These are phyloP conservation scores for Clarias macrocephalus DNA, from an alignment of 2,113 vertebrate genomes.

Conservation along the genomic window DNA sequence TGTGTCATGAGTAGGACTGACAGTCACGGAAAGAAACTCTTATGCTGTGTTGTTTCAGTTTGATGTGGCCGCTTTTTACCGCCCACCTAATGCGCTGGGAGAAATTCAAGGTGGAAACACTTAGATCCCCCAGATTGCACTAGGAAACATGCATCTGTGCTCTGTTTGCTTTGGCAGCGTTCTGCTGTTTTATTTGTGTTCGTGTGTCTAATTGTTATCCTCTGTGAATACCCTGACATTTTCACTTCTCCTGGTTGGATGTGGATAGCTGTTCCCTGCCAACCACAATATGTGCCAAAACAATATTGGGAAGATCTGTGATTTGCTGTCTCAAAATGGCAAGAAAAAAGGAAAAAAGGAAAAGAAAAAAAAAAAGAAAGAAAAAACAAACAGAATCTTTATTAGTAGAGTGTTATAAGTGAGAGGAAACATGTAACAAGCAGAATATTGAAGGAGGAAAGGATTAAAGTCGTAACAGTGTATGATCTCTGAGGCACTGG, in stretches of 20 bases:
- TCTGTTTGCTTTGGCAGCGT: slow-evolving; percentile 31
- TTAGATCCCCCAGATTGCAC: neutral
- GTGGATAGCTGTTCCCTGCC: slow-evolving; percentile 65
- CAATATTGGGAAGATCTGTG: slow-evolving; percentile 69
- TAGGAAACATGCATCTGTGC: neutral
- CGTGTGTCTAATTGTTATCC: slow-evolving; percentile 43
- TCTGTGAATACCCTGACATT: slow-evolving; percentile 29
- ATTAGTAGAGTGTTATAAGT: slow-evolving; percentile 15
- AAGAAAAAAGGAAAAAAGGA: too few relatives aligned
- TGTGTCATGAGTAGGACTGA: slow-evolving; percentile 24
- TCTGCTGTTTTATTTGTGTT: slow-evolving; percentile 39
- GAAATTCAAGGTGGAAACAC: slow-evolving; percentile 5
- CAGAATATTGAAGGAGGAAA: slow-evolving; percentile 60
- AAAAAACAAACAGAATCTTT: slow-evolving; percentile 23
- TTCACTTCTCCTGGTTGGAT: slow-evolving; percentile 54
- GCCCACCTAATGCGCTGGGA: neutral
- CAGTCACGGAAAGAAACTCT: neutral
- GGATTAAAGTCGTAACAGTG: slow-evolving; percentile 74
- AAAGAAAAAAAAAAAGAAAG: neutral
- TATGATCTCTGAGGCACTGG: slow-evolving; percentile 70
- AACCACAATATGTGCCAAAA: slow-evolving; percentile 72
- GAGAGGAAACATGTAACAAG: slow-evolving; percentile 37
- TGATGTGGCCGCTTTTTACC: neutral
- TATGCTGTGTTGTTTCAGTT: slow-evolving; percentile 4
- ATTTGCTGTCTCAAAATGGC: slow-evolving; percentile 28